A percentile compares a stretch with the other conserved stretches of the same genome.
Evolutionary conservation across 2,888 invertebrate species (phyloP).

Genomic region (Xestoiulus laeticollis): DNA sequence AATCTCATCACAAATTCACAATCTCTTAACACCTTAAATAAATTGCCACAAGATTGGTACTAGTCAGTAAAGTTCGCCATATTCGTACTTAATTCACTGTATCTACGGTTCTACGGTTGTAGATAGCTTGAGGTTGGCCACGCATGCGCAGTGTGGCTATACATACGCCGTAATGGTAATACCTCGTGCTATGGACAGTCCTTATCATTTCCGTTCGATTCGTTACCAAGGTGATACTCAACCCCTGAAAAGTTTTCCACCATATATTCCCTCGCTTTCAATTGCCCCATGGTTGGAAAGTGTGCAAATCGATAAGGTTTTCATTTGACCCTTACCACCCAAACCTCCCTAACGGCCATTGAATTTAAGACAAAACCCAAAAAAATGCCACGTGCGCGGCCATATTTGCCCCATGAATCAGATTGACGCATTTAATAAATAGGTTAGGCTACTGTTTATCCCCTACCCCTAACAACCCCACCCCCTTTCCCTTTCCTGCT

Average conservation of each 20-base stretch:
- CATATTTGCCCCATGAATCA: conserved; percentile 34
- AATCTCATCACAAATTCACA: too few relatives aligned
- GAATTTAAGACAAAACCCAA: neutral
- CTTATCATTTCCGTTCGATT: neutral
- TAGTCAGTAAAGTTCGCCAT: too few relatives aligned
- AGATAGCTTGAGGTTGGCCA: too few relatives aligned
- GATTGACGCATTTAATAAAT: neutral
- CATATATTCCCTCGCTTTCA: neutral
- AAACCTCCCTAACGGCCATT: neutral
- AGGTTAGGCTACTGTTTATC: neutral
- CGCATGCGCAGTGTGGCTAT: too few relatives aligned
- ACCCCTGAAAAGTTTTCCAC: neutral
- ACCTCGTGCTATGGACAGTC: too few relatives aligned
- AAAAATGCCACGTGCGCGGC: neutral
- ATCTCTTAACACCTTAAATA: too few relatives aligned
- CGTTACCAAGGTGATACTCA: neutral
- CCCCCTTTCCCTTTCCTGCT: neutral
- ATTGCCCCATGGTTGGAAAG: neutral
- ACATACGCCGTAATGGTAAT: too few relatives aligned
- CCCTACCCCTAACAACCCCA: neutral
- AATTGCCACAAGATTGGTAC: too few relatives aligned
- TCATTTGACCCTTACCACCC: neutral
- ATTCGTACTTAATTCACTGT: too few relatives aligned
- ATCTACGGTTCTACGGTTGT: too few relatives aligned
- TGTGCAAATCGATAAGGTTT: neutral